phyloP scores from a whole-genome alignment of 2,888 invertebrate genomes.

The Noctua janthina region DNA sequence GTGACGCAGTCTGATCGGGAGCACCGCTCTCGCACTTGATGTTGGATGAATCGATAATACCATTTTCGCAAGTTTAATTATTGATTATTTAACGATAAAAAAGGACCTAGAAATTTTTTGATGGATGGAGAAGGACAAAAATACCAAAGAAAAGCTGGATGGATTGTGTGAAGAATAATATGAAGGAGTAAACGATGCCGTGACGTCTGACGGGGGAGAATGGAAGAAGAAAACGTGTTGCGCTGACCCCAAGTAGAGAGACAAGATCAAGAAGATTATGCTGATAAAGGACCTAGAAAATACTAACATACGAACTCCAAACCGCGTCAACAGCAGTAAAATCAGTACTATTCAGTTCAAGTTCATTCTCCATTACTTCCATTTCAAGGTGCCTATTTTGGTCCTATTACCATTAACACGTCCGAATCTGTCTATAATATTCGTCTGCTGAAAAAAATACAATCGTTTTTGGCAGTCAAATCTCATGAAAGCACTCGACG shows the following conservation, averaged over 20 bases:
- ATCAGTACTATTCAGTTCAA: constrained; percentile 27
- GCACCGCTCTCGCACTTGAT: background rate
- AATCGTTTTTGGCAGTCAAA: constrained; percentile 61
- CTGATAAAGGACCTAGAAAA: background rate
- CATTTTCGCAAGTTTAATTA: background rate
- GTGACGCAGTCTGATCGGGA: background rate
- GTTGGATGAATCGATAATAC: background rate
- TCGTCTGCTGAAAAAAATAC: constrained; percentile 48
- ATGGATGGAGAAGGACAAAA: too few species aligned
- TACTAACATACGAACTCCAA: background rate
- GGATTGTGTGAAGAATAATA: too few species aligned
- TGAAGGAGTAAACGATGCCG: too few species aligned
- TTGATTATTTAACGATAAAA: background rate
- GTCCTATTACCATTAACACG: constrained; percentile 36
- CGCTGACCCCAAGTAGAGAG: too few species aligned
- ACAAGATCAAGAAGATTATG: too few species aligned
- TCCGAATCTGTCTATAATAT: constrained; percentile 44
- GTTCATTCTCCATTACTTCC: constrained; percentile 26
- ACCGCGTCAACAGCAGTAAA: constrained; percentile 10
- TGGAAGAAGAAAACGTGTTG: too few species aligned
- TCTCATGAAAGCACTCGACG: constrained; percentile 73
- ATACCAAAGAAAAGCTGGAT: too few species aligned
- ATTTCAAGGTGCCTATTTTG: constrained; percentile 10
- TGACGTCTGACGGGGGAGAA: too few species aligned
- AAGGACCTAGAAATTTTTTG: background rate